Base-by-base conservation (phyloP, 1,140 invertebrate species). In the Chelonus insularis region DNA sequence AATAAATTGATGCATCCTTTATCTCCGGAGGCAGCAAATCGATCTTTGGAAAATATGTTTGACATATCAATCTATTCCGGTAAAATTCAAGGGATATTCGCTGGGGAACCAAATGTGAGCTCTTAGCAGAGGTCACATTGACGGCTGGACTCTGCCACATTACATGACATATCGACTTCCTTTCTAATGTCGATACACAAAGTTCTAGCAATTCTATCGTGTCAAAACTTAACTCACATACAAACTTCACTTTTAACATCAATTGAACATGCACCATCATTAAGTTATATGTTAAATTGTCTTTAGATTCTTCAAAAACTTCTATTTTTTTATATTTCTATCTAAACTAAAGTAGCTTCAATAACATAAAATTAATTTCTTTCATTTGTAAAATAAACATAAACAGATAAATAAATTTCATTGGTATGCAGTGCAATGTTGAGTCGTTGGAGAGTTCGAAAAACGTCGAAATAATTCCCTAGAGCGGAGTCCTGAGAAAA, bases 121-220 rank as follows among this genome's bases (percentile, higher is more conserved):
- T 48, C 66, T 68, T 69, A 66, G 65, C 63, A 50, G 58, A 65
- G 64, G 64, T 69, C 43, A 67, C 64, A 41, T 60, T 25, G 29
- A 47, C 65, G 55, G 63, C 63, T 61, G 56, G 18, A 32, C 65
- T 47, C 57, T 72, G 72, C 72, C 72, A 71, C 59, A 61, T 59
- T 50, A 23, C 63, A 60, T 73, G 69, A 74, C 72, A 65, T 73
- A 72, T 73, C 68, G 72, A 74, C 70, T 74, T 62, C 58, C 64
- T 57, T 37, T 29, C 23, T 54, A 57, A 48, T 70, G 64, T 66
- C 66, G 64, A 70, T 64, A 66, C 67, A 56, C 60, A 61, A 71
- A 70, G 63, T 69, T 70, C 69, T 69, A 66, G 65, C 59, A 39
- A 32, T 68, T 65, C 57, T 59, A 59, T 64, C 39, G 8, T 29